Conservation (phyloP, 2,888 invertebrate species). For the Dyspetes luteomarginatus region DNA sequence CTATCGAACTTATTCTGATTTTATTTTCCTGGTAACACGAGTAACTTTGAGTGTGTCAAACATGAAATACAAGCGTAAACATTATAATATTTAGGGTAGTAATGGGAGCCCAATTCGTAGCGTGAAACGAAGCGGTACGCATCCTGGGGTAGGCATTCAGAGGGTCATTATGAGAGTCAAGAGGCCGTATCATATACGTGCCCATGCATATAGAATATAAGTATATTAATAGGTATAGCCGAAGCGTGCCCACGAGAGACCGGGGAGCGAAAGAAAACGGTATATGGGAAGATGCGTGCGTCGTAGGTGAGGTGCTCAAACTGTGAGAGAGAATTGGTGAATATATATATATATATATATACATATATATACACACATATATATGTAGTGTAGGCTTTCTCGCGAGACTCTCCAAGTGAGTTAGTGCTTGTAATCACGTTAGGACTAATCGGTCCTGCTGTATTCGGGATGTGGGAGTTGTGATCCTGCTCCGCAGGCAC, state of each 20-base stretch:
- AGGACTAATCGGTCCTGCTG: constrained; percentile 77
- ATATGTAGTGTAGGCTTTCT: constrained; percentile 48
- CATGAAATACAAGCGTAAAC: constrained; percentile 26
- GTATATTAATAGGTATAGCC: constrained; percentile 53
- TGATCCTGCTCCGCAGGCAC: constrained; percentile 54
- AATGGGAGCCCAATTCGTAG: constrained; percentile 59
- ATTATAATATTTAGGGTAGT: constrained; percentile 36
- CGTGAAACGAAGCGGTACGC: constrained; percentile 68
- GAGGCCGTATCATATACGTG: constrained; percentile 58
- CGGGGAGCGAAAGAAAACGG: constrained; percentile 45
- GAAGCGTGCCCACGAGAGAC: constrained; percentile 53
- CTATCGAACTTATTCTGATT: neutral
- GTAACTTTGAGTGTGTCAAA: neutral
- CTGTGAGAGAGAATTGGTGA: constrained; percentile 45
- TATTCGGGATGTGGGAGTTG: constrained; percentile 67
- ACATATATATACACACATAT: constrained; percentile 20
- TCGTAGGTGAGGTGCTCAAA: constrained; percentile 23
- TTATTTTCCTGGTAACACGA: neutral
- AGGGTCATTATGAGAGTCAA: constrained; percentile 65
- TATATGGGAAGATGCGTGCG: constrained; percentile 35
- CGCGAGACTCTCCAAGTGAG: constrained; percentile 72
- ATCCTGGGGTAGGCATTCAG: constrained; percentile 59
- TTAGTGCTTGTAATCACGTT: constrained; percentile 79
- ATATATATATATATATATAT: constrained; percentile 36
- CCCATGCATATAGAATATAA: constrained; percentile 38